phyloP scores from a whole-genome alignment of 2,113 vertebrate species.

The Scolopax mira region DNA sequence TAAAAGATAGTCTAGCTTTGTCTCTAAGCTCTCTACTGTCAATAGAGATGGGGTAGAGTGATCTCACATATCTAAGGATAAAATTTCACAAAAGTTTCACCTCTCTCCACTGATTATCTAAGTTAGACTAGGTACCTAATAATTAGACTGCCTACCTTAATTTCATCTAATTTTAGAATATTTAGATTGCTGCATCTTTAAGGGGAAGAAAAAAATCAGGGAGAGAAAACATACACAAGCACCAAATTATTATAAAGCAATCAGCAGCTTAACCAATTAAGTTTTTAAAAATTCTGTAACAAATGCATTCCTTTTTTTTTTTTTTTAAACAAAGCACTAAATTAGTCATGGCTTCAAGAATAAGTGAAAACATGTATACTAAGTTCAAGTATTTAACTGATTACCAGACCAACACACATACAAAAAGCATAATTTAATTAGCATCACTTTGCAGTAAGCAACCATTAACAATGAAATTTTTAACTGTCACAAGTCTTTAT shows the following conservation, averaged over 20 bases:
- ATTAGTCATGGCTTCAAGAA: not conserved
- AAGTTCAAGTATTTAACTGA: slow-evolving; percentile 21
- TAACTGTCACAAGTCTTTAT: slow-evolving; percentile 17
- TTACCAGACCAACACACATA: slow-evolving; percentile 60
- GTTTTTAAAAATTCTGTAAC: not conserved
- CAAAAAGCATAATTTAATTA: slow-evolving; percentile 62
- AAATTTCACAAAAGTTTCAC: not conserved
- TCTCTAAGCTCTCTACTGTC: not conserved
- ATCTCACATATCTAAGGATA: not conserved
- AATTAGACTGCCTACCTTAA: not conserved
- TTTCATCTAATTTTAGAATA: not conserved
- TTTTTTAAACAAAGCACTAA: not conserved
- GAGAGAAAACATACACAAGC: not conserved
- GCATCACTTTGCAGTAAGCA: slow-evolving; percentile 11
- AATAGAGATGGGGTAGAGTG: not conserved
- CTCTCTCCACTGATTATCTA: not conserved
- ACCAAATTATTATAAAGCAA: not conserved
- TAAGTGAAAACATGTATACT: slow-evolving; percentile 24
- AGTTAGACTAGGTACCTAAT: not conserved
- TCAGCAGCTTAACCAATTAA: not conserved
- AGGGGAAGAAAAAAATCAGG: not conserved
- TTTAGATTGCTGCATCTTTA: not conserved
- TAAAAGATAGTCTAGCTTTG: not conserved
- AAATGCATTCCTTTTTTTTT: not conserved
- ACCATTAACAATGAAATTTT: slow-evolving; percentile 45